Conservation (phyloP, 2,888 invertebrate species). For the Ectemnius lituratus region DNA sequence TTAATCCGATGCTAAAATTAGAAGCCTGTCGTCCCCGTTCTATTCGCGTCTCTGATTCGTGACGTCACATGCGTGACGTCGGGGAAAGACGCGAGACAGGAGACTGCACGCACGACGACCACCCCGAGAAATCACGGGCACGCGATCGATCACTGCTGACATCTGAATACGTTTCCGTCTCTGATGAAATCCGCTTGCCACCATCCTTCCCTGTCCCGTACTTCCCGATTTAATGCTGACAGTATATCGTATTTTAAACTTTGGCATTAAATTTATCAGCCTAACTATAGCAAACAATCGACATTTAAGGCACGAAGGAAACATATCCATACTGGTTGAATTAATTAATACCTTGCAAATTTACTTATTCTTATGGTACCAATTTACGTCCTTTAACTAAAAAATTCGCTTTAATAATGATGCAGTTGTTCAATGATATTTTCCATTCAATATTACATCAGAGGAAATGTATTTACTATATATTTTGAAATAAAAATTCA, state of each 20-base stretch:
- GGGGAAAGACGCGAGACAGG: slow-evolving; percentile 33
- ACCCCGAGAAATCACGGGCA: slow-evolving; percentile 37
- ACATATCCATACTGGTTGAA: too few relatives aligned
- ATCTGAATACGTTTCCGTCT: not conserved
- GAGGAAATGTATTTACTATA: not conserved
- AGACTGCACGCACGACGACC: slow-evolving; percentile 60
- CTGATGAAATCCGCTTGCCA: slow-evolving; percentile 1
- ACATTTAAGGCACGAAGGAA: too few relatives aligned
- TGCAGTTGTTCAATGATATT: too few relatives aligned
- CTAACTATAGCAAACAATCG: too few relatives aligned
- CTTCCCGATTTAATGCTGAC: too few relatives aligned
- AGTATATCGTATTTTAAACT: too few relatives aligned
- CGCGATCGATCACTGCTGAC: slow-evolving; percentile 35
- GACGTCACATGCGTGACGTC: slow-evolving; percentile 73
- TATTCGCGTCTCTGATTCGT: slow-evolving; percentile 68
- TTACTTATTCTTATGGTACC: too few relatives aligned
- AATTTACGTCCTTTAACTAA: too few relatives aligned
- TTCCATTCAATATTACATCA: too few relatives aligned
- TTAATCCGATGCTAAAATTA: slow-evolving; percentile 74
- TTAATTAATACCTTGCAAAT: too few relatives aligned
- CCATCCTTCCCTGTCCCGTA: not conserved
- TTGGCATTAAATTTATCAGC: too few relatives aligned
- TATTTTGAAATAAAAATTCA: not conserved
- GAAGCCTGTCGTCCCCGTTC: slow-evolving; percentile 68
- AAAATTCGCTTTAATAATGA: too few relatives aligned